Base-by-base conservation (phyloP, 2,113 vertebrate genomes). In the Ageneiosus marmoratus region DNA sequence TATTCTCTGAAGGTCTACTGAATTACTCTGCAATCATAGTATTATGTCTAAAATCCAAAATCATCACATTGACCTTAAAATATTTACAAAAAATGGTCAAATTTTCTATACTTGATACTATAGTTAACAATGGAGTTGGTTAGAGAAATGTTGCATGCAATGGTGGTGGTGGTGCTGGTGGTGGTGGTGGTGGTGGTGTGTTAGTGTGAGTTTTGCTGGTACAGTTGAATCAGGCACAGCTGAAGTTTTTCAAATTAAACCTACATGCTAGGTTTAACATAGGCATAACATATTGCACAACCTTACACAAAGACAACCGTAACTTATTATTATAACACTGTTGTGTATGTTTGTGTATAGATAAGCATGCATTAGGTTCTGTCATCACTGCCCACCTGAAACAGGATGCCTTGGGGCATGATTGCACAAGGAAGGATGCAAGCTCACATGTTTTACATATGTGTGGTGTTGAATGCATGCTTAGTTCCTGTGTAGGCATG, bases 311-410 rank as follows among this genome's bases (percentile, higher is more conserved):
- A 41, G 37, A 51, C 27, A 53, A 32, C 44, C 13, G 16, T 27
- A 8, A 48, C 48, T 53, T 22, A 53, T 34, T 55, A 29, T 18
- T 37, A 11, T 76, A 20, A 55, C 6, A 18, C 22, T 51, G 73
- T 34, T 75, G 41, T 77, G 78, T 75, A 69, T 50, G 85, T 80
- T 72, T 88, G 87, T 77, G 46, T 51, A 80, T 82, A 77, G 73
- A 56, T 86, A 84, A 83, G 88, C 72, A 60, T 88, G 89, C 89
- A 74, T 88, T 89, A 82, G 87, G 77, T 83, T 51, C 85, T 88
- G 87, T 86, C 89, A 85, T 85, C 3, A 51, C 84, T 83, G 82
- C 82, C 32, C 74, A 81, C 87, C 80, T 86, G 76, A 84, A 88
- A 84, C 88, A 88, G 86, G 67, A 81, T 48, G 55, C 58, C 65